Percentiles rank a stretch among this genome's conserved stretches.
Conservation (phyloP, 1,140 invertebrate species). For the Leptinotarsa undecemlineata region DNA sequence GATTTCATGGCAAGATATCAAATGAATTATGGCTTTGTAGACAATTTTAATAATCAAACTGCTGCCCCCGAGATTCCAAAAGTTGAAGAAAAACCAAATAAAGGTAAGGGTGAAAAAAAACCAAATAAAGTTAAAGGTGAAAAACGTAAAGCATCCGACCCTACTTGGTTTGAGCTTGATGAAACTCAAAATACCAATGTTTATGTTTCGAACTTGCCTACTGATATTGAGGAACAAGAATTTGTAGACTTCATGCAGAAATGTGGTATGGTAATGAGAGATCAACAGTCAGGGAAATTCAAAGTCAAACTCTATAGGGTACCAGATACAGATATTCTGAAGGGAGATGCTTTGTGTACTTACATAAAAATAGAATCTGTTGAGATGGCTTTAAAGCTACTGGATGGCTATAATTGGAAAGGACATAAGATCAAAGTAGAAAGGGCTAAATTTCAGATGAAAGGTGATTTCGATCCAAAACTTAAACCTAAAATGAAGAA, state of each 20-base stretch:
- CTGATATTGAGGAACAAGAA: conserved; percentile 87
- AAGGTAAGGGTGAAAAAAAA: conserved; percentile 49
- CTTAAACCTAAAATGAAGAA: conserved; percentile 92
- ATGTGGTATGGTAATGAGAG: conserved; percentile 93
- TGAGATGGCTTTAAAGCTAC: conserved; percentile 85
- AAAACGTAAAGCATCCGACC: conserved; percentile 58
- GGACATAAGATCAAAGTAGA: conserved; percentile 86
- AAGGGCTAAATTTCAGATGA: conserved; percentile 91
- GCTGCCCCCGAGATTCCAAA: conserved; percentile 44
- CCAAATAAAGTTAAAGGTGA: conserved; percentile 35
- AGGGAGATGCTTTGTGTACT: conserved; percentile 96
- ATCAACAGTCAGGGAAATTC: conserved; percentile 79
- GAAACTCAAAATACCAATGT: conserved; percentile 95
- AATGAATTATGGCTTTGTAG: conserved; percentile 88
- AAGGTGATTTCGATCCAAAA: conserved; percentile 92
- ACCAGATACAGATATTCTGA: conserved; percentile 77
- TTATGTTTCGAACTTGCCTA: conserved; percentile 92
- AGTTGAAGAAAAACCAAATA: conserved; percentile 23
- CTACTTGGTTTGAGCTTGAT: conserved; percentile 91
- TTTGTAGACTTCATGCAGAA: conserved; percentile 92
- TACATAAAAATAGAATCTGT: conserved; percentile 98
- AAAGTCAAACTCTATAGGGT: conserved; percentile 96
- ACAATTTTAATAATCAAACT: conserved; percentile 56
- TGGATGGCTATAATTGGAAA: conserved; percentile 85
- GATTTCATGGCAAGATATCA: conserved; percentile 96